phyloP scores from a whole-genome alignment of 2,113 vertebrate species.

The Sylvietta virens region DNA sequence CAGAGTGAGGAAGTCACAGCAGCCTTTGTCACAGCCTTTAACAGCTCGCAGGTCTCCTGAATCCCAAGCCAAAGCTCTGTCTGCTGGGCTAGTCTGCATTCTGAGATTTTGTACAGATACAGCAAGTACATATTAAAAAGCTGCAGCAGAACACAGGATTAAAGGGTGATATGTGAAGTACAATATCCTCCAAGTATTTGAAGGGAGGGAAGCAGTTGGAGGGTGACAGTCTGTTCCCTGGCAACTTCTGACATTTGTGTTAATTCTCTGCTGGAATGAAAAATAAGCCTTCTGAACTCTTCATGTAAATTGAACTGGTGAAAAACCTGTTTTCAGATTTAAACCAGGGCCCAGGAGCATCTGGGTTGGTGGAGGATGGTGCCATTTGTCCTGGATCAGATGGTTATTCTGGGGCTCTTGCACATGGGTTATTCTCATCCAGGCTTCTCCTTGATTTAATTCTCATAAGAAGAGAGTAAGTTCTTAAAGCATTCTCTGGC shows the following conservation, averaged over 20 bases:
- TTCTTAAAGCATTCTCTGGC: background rate
- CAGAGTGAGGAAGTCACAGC: conserved; percentile 15
- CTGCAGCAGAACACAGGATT: conserved; percentile 51
- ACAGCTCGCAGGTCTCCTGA: background rate
- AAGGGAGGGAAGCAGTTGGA: conserved; percentile 54
- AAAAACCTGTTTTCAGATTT: conserved; percentile 49
- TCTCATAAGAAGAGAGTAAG: background rate
- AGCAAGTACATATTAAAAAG: conserved; percentile 40
- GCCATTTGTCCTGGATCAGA: conserved; percentile 26
- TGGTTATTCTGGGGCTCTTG: background rate
- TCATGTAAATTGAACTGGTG: conserved; percentile 45
- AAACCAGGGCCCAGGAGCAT: background rate
- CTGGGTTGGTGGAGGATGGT: background rate
- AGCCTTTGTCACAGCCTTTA: conserved; percentile 25
- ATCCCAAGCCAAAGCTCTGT: conserved; percentile 32
- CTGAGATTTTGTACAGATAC: conserved; percentile 36
- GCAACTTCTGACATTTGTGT: conserved; percentile 62
- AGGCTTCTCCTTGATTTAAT: background rate
- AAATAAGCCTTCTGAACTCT: conserved; percentile 59
- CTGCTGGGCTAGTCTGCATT: conserved; percentile 39
- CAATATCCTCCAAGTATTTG: conserved; percentile 46
- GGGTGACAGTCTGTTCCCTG: conserved; percentile 64
- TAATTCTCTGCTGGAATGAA: conserved; percentile 61
- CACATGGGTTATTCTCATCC: background rate
- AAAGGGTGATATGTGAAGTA: background rate